Evolutionary conservation across 2,888 invertebrate genomes (phyloP), one percentile per base, ranked within the genome.

Genomic region (Pristionchus entomophagus): DNA sequence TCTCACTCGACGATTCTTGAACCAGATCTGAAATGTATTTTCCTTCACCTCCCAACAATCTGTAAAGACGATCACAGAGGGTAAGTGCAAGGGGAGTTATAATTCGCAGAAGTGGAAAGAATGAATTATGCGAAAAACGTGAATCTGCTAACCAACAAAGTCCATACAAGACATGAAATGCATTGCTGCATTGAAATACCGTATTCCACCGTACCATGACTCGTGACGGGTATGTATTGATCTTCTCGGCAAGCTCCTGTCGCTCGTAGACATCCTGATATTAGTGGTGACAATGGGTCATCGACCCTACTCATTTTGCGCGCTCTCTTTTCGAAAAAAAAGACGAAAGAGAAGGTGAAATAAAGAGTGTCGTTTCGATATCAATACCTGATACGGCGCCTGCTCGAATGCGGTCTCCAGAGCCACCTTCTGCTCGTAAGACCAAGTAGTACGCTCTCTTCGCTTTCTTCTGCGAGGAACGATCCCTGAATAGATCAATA

Each of bases 1-100:
- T 84, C 92, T 92, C 0, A 92, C 92, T 12, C 92, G 89, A 12
- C 92, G 90, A 87, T 92, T 92, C 86, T 92, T 92, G 90, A 92
- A 92, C 92, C 92, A 92, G 3, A 92, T 92, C 92, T 92, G 38
- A 83, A 91, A 86, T 84, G 29, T 22, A 41, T 22, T 38, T 22
- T 69, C 59, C 3, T 14, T 3, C 26, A 35, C 62, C 10, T 29
- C 59, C n/a, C 26, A 4, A 29, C 38, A 69, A n/a, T n/a, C n/a
- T n/a, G n/a, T n/a, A n/a, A n/a, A n/a, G n/a, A n/a, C n/a, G n/a
- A n/a, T n/a, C n/a, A n/a, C n/a, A n/a, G n/a, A n/a, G n/a, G n/a
- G n/a, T n/a, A n/a, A n/a, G n/a, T n/a, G n/a, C n/a, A n/a, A n/a
- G n/a, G n/a, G n/a, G n/a, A n/a, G n/a, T n/a, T n/a, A n/a, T n/a